Percentiles rank a stretch among this genome's conserved stretches.
Evolutionary conservation across 2,113 vertebrate genomes (phyloP).

Genomic region (Oryzias curvinotus): DNA sequence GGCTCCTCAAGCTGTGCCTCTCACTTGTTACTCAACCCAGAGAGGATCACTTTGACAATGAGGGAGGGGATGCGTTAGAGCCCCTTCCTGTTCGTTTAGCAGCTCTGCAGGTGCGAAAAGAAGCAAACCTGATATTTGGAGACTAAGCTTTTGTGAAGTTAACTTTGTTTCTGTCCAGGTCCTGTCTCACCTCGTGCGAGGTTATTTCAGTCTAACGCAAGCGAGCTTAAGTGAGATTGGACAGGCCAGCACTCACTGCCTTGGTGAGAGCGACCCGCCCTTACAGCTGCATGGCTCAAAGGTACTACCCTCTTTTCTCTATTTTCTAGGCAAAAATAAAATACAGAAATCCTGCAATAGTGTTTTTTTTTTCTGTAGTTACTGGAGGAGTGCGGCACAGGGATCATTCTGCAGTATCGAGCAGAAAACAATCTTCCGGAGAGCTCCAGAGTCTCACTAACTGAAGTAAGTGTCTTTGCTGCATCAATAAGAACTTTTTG

Average conservation of each 20-base stretch:
- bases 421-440: constrained; percentile 71
- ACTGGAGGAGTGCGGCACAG: constrained; percentile 90
- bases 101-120: constrained; percentile 86
- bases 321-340: neutral
- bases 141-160: neutral
- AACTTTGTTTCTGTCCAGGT: constrained; percentile 74
- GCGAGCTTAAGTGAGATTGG: constrained; percentile 84
- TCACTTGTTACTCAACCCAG: constrained; percentile 81
- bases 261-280: constrained; percentile 86
- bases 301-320: constrained; percentile 74
- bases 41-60: constrained; percentile 85
- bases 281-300: constrained; percentile 93
- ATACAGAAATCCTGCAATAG: neutral
- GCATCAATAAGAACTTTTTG: no score
- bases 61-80: constrained; percentile 74
- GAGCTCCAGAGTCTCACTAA: constrained; percentile 78
- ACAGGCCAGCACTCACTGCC: constrained; percentile 87
- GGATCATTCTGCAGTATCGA: constrained; percentile 89
- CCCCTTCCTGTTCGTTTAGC: constrained; percentile 90
- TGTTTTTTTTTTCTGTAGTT: constrained; percentile 73
- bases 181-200: constrained; percentile 89
- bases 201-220: constrained; percentile 87
- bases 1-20: constrained; percentile 88
- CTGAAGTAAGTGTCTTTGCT: constrained; percentile 67
- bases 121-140: neutral